Evolutionary conservation across 2,888 invertebrate species (phyloP), one percentile per base, ranked within the genome.

Genomic region (Automeris io): DNA sequence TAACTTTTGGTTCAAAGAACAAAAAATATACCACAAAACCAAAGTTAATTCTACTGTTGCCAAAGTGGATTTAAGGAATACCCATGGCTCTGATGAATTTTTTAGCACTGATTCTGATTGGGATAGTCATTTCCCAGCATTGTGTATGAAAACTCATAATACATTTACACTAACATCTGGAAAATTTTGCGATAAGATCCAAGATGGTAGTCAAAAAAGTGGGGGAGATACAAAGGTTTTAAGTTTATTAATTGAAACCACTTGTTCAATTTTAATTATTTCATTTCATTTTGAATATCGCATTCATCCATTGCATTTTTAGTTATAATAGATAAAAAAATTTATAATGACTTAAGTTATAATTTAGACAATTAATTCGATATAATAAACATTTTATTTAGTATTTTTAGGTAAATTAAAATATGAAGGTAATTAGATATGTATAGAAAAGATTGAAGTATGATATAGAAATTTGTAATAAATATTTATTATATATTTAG

Each of bases 91-190:
- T 35, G 76, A 83, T 54, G 79, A 83, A 47, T 70, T 78, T 41
- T 70, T 81, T 36, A 78, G 71, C 46, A 74, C 72, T 23, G 79
- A 82, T 51, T 80, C 78, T 23, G 81, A 85, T 47, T 85, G 81
- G 81, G 83, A 86, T 38, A 74, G 68, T 33, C 78, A 83, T 51
- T 86, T 85, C 51, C 85, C 85, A 24, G 82, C 82, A 40, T 54
- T 86, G 25, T 71, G 75, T 34, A 68, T 67, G 55, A 83, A 85
- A 74, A 72, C 75, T 35, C 81, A 83, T 62, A 85, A 76, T 50
- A 78, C 85, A 31, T 85, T 83, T 44, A 85, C 86, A 9, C 48
- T 86, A 37, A 71, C 72, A 22, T 80, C 79, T 54, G 69, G 65
- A 42, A 80, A 74, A 64, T 61, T 61, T 45, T 73, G 68, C 61